These are phyloP conservation scores for Ceratina australensis DNA, from an alignment of 1,140 invertebrate genomes.

Conservation along the genomic window DNA sequence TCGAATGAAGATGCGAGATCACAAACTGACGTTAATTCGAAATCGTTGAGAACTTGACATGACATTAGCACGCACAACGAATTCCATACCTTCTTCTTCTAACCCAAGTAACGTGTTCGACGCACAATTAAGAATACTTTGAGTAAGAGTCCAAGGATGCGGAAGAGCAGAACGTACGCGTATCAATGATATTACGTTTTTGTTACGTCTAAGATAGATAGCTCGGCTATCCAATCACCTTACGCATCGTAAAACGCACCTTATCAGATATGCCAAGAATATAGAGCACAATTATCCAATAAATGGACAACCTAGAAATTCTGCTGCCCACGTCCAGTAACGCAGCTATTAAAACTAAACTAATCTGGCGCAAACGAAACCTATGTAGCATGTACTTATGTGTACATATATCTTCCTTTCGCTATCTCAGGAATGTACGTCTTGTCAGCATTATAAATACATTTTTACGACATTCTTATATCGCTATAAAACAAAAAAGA, in stretches of 20 bases:
- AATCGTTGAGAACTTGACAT: neutral
- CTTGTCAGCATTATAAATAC: constrained; percentile 15
- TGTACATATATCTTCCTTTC: neutral
- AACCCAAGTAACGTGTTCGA: no score
- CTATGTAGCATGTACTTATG: neutral
- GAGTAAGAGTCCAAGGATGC: neutral
- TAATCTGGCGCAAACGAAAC: neutral
- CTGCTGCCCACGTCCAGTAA: constrained; percentile 29
- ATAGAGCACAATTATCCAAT: constrained; percentile 66
- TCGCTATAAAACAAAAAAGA: neutral
- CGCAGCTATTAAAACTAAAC: neutral
- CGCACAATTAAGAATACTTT: neutral
- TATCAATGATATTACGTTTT: constrained; percentile 51
- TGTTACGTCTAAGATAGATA: constrained; percentile 49
- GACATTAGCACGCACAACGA: neutral
- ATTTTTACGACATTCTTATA: neutral
- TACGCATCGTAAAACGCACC: constrained; percentile 22
- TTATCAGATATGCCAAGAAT: constrained; percentile 68
- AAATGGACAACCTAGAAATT: constrained; percentile 56
- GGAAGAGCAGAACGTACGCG: neutral
- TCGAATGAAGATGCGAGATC: neutral
- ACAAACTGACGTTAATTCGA: neutral
- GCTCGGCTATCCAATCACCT: constrained; percentile 22
- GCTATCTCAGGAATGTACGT: neutral
- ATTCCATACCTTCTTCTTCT: neutral